Conservation (phyloP, 2,113 vertebrate genomes). For the Petrocephalus microphthalmus region DNA sequence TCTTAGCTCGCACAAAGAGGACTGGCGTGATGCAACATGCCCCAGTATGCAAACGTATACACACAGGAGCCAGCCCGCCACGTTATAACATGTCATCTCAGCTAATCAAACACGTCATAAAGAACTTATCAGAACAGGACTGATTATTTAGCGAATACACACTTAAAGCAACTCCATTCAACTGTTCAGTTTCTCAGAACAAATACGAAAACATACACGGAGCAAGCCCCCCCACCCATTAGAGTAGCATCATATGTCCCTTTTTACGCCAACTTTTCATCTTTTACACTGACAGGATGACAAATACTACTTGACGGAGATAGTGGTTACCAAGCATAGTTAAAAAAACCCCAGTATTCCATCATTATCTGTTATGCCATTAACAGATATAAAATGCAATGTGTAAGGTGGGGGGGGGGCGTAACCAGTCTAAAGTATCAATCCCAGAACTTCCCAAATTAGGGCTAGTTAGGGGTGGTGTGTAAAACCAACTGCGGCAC, state of each 20-base stretch:
- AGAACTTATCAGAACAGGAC: not conserved
- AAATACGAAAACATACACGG: not conserved
- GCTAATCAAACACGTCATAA: slow-evolving; percentile 1
- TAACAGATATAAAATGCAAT: not conserved
- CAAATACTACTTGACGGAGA: not conserved
- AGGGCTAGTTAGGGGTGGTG: not conserved
- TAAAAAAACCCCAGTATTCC: not conserved
- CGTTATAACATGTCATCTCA: not conserved
- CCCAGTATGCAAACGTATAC: not conserved
- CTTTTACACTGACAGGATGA: not conserved
- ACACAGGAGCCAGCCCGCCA: not conserved
- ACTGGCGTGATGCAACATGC: not conserved
- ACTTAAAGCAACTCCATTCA: not conserved
- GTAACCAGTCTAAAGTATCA: not conserved
- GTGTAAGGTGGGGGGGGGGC: not conserved
- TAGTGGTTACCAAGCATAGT: not conserved
- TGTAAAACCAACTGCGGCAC: not conserved
- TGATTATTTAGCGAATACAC: slow-evolving; percentile 5
- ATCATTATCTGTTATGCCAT: not conserved
- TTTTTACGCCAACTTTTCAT: not conserved
- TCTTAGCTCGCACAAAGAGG: not conserved
- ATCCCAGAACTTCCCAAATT: not conserved
- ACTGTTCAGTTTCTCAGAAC: not conserved
- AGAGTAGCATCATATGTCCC: not conserved
- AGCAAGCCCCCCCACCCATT: not conserved